These are phyloP conservation scores for Emmelina monodactyla DNA, from an alignment of 2,888 invertebrate genomes.

Conservation along the genomic window DNA sequence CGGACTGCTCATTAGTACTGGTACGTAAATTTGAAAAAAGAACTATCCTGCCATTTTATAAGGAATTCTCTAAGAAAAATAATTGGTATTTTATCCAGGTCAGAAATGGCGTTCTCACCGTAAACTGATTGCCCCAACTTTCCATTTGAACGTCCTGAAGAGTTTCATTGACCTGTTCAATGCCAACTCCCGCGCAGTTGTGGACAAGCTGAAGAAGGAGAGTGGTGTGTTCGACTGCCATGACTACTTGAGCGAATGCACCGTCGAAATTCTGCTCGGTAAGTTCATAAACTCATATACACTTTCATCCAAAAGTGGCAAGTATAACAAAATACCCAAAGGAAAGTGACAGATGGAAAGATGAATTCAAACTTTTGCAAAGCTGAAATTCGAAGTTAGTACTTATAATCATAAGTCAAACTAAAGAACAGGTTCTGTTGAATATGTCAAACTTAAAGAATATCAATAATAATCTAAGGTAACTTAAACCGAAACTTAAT, in stretches of 20 bases:
- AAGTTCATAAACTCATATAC: too few relatives aligned
- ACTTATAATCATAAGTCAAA: too few relatives aligned
- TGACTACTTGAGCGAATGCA: slow-evolving; percentile 86
- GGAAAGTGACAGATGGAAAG: too few relatives aligned
- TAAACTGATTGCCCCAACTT: slow-evolving; percentile 86
- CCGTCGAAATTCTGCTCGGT: slow-evolving; percentile 83
- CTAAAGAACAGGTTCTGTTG: too few relatives aligned
- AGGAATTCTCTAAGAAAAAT: not conserved
- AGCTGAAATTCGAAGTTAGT: too few relatives aligned
- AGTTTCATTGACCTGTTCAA: slow-evolving; percentile 88
- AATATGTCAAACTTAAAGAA: too few relatives aligned
- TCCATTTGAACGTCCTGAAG: slow-evolving; percentile 87
- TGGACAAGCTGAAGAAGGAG: slow-evolving; percentile 76
- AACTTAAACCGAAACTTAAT: too few relatives aligned
- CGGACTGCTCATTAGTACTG: slow-evolving; percentile 81
- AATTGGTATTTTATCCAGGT: slow-evolving; percentile 44
- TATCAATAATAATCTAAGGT: too few relatives aligned
- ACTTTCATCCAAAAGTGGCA: too few relatives aligned
- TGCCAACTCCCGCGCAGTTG: slow-evolving; percentile 78
- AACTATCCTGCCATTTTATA: not conserved
- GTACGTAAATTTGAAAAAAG: slow-evolving; percentile 36
- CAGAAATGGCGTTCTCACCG: slow-evolving; percentile 87
- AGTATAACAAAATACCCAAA: too few relatives aligned
- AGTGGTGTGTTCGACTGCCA: slow-evolving; percentile 78
- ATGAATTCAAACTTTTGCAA: too few relatives aligned